Base-by-base conservation (phyloP, 2,113 vertebrate species). In the Pteruthius melanotis region DNA sequence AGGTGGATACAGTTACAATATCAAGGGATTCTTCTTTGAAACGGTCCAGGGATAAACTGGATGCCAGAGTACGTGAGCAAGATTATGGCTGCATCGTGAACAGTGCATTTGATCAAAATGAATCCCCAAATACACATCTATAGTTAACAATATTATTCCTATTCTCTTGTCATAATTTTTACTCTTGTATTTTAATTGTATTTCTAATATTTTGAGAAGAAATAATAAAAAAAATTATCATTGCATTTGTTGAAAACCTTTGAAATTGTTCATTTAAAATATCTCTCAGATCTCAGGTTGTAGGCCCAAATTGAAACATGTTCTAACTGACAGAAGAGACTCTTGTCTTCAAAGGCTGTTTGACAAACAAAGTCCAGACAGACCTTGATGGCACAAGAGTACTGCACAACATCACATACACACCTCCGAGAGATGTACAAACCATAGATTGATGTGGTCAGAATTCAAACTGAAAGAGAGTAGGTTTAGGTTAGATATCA, bases 31-130 rank as follows among this genome's bases (percentile, higher is more conserved):
- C 45, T 30, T 57, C 91, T 68, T 35, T 31, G 10, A 31, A 7
- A 33, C 2, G 1, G 15, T 52, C 87, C 56, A 70, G 52, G 15
- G 15, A 49, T 39, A 2, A 10, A 53, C 0, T 21, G 26, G 14
- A 53, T 66, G 52, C 40, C 70, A 30, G 68, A 60, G 13, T 7
- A 45, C 13, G 0, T 2, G 35, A 56, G 7, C 91, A 56, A 72
- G 70, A 93, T 47, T 85, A 86, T 8, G 81, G 81, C 65, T 85
- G 3, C 35, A 20, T 95, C 0, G 13, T 68, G 61, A 97, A 97
- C 8, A 1, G 45, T 4, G 96, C 93, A n/a, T 97, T 96, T 72
- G 94, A 97, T 54, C 22, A 80, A 61, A 88, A 91, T 54, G n/a
- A 91, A 82, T 21, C 30, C 20, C 3, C 3, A 45, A 66, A 37